These are phyloP conservation scores for Tragopan temminckii DNA, from an alignment of 2,797 vertebrate genomes.

Conservation along the genomic window DNA sequence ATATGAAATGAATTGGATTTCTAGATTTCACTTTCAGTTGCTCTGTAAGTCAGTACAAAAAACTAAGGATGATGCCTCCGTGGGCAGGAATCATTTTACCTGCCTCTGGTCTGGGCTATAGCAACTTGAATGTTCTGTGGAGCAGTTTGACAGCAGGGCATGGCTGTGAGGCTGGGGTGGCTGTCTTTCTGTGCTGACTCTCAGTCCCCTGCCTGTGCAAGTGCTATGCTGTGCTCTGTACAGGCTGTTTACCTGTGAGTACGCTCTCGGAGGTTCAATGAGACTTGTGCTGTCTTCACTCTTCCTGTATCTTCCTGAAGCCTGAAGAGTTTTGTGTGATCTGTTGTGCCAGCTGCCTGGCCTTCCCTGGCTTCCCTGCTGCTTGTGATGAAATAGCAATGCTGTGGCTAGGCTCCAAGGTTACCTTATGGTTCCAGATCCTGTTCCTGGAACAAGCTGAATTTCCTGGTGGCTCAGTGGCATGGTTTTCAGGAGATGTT, in stretches of 20 bases:
- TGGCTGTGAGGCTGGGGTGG: neutral
- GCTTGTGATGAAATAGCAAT: neutral
- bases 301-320: neutral
- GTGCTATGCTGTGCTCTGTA: rapidly evolving
- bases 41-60: neutral
- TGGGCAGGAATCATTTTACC: neutral
- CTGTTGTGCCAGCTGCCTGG: neutral
- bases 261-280: rapidly evolving
- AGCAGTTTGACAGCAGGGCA: neutral
- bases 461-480: conserved; percentile 14
- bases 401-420: neutral
- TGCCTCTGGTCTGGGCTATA: neutral
- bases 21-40: neutral
- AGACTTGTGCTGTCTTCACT: neutral
- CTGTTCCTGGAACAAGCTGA: conserved; percentile 13
- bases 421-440: neutral
- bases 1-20: neutral
- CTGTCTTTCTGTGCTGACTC: rapidly evolving
- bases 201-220: rapidly evolving
- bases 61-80: neutral
- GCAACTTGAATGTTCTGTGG: neutral
- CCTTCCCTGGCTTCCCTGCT: rapidly evolving
- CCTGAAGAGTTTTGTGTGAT: rapidly evolving
- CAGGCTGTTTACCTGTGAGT: rapidly evolving
- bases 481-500: conserved; percentile 25